Evolutionary conservation across 2,113 vertebrate genomes (phyloP), one percentile per base, ranked within the genome.

Genomic region (Stomatorhinus ivindoensis): DNA sequence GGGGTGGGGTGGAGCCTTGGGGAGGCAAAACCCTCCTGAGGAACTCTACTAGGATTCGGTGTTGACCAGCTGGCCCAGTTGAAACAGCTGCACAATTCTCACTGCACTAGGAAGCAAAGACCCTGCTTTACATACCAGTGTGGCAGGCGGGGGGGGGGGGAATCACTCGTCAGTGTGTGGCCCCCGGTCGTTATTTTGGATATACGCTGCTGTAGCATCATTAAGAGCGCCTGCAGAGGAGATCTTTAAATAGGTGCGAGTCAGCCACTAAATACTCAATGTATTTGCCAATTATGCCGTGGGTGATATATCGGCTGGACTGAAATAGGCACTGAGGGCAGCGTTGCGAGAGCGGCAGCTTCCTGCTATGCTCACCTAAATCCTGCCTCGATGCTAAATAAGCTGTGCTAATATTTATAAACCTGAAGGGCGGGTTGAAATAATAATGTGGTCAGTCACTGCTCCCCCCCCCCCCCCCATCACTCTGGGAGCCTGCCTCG

Each of bases 381-480:
- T 96, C 96, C 96, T 94, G 96, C 95, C 95, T 90, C 95, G 94
- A 96, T 96, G 95, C 95, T 95, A 95, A 95, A 96, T 96, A 94
- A 94, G 92, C 93, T 93, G 92, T 91, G 93, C 95, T 95, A 96
- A 96, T 96, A 96, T 96, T 96, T 96, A 96, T 94, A 93, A 95
- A 94, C 90, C 90, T 92, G 94, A 51, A 94, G 42, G 39, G 19
- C 5, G 53, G 53, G 51, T 87, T 51, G 5, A 87, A 87, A 53
- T 27, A 19, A 51, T 27, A 55, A 39, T 19, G 48, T 9, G 11
- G 27, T 31, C n/a, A 42, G 44, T 47, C 6, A 13, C 82, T 4
- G 10, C 46, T 2, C 3, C 27, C 69, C 27, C 9, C 10, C 8
- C 10, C 13, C 3, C 65, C 3, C 31, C 35, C 4, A 39, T 7